These are phyloP conservation scores for Pituophis catenifer DNA, from an alignment of 2,113 vertebrate species.

Conservation along the genomic window DNA sequence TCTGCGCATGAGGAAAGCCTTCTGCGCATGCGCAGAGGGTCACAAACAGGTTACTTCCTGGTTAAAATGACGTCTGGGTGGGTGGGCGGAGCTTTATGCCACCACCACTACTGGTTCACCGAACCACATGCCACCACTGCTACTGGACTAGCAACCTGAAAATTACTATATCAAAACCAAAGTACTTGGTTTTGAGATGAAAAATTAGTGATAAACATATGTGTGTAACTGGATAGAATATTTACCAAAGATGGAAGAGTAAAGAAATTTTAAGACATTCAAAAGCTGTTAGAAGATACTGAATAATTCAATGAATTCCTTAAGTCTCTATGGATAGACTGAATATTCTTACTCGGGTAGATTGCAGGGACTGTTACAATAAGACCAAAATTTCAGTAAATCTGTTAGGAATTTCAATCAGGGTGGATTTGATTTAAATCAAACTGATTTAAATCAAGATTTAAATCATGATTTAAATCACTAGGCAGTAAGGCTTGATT, in stretches of 20 bases:
- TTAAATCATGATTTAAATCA: too few relatives aligned
- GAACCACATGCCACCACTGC: too few relatives aligned
- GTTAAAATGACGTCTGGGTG: too few relatives aligned
- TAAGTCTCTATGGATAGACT: background rate
- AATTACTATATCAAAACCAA: background rate
- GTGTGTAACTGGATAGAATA: background rate
- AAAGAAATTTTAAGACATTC: background rate
- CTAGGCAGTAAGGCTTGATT: too few relatives aligned
- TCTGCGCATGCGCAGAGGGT: too few relatives aligned
- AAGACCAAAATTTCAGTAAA: background rate
- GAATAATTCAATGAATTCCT: background rate
- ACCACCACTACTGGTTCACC: too few relatives aligned
- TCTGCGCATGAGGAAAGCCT: too few relatives aligned
- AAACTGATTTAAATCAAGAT: too few relatives aligned
- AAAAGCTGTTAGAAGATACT: background rate
- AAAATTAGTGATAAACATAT: background rate
- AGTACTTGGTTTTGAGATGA: background rate
- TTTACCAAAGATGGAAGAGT: background rate
- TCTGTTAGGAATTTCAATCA: background rate
- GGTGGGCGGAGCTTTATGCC: too few relatives aligned
- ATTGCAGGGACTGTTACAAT: background rate
- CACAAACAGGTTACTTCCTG: too few relatives aligned
- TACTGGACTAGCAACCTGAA: background rate
- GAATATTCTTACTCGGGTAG: background rate
- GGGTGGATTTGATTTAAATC: too few relatives aligned